Evolutionary conservation across 2,888 invertebrate species (phyloP).

Genomic region (Aplocera efformata): DNA sequence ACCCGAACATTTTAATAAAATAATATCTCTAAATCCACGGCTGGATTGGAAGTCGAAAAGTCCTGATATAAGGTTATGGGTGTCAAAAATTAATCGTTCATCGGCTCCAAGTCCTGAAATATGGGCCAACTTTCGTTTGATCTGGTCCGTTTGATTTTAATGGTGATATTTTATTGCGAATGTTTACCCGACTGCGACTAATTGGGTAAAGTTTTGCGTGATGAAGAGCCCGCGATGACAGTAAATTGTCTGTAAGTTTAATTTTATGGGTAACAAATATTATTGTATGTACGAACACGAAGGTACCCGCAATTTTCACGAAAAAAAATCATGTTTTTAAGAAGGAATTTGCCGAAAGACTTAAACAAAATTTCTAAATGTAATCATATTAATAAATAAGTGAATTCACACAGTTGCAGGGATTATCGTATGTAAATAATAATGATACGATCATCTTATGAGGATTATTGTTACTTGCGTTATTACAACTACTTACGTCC

Average conservation of each 20-base stretch:
- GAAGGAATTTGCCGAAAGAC: no score
- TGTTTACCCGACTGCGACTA: conserved; percentile 29
- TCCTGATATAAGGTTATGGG: conserved; percentile 55
- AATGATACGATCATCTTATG: no score
- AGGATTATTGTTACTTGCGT: no score
- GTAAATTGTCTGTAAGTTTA: conserved; percentile 11
- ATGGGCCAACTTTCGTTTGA: conserved; percentile 49
- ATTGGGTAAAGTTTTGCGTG: conserved; percentile 26
- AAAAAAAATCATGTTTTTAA: no score
- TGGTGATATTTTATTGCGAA: conserved; percentile 46
- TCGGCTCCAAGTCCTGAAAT: conserved; percentile 30
- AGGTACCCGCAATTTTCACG: no score
- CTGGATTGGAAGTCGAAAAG: conserved; percentile 20
- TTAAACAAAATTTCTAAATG: no score
- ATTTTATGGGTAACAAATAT: conserved; percentile 13
- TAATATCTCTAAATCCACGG: conserved; percentile 16
- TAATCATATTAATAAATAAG: no score
- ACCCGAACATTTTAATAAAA: no score
- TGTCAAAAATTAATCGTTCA: conserved; percentile 59
- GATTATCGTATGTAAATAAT: no score
- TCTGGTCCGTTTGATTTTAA: conserved; percentile 60
- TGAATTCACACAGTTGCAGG: no score
- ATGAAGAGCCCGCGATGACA: conserved; percentile 9
- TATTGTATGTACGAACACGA: conserved; percentile 8
- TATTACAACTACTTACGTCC: no score